phyloP scores from a whole-genome alignment of 2,888 invertebrate species.

The Sclerodermus sp. region DNA sequence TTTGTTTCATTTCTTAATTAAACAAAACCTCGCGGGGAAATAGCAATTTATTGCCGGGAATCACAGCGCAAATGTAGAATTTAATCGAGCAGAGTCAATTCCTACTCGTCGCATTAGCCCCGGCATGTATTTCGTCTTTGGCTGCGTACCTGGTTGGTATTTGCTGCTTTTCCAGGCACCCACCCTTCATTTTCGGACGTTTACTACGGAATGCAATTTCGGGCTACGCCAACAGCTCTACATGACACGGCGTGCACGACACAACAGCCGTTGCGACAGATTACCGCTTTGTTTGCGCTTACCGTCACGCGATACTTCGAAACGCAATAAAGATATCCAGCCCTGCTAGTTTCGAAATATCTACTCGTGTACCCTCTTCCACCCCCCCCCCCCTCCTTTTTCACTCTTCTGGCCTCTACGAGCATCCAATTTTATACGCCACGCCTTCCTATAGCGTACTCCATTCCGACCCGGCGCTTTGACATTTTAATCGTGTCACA shows the following conservation, averaged over 20 bases:
- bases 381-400: background rate
- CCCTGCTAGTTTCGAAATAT: background rate
- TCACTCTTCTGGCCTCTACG: background rate
- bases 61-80: no score
- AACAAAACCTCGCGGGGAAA: no score
- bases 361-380: background rate
- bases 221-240: slow-evolving; percentile 9
- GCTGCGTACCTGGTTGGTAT: no score
- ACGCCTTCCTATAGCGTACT: background rate
- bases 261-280: slow-evolving; percentile 21
- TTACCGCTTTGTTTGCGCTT: slow-evolving; percentile 37
- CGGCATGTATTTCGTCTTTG: no score
- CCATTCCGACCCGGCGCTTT: background rate
- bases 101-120: no score
- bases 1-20: no score
- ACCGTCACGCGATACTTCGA: slow-evolving; percentile 27
- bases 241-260: no score
- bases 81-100: no score
- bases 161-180: background rate
- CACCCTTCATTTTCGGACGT: slow-evolving; percentile 31
- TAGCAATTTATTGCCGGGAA: no score
- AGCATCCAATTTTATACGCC: background rate
- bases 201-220: slow-evolving; percentile 41
- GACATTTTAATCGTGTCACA: background rate
- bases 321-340: slow-evolving; percentile 35